These are phyloP conservation scores for Mycalesis mineus DNA, from an alignment of 2,888 invertebrate genomes.

Conservation along the genomic window DNA sequence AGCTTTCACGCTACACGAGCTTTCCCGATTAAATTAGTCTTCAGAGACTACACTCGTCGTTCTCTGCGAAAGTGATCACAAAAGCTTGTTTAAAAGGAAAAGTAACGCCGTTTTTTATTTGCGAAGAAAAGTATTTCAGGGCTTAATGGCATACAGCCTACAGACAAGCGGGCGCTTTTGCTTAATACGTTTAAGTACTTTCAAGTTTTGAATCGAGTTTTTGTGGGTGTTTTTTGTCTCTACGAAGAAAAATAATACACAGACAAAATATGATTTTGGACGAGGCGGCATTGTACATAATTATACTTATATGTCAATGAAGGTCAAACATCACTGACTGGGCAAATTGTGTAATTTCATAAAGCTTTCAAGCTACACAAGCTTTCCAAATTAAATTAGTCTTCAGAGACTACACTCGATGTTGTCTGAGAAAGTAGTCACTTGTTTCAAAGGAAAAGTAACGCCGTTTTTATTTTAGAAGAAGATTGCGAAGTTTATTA, in stretches of 20 bases:
- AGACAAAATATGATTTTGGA: background rate
- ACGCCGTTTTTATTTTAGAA: background rate
- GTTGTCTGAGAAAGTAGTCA: conserved; percentile 11
- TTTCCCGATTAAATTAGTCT: conserved; percentile 23
- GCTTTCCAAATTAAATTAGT: conserved; percentile 22
- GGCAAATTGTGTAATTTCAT: conserved; percentile 16
- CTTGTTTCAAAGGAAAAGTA: background rate
- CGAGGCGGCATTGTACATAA: background rate
- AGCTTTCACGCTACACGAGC: conserved; percentile 17
- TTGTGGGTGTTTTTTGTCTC: background rate
- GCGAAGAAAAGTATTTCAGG: background rate
- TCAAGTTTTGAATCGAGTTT: background rate
- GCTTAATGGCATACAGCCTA: background rate
- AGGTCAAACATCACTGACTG: conserved; percentile 17
- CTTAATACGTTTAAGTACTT: background rate
- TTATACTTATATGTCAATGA: conserved; percentile 11
- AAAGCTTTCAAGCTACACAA: conserved; percentile 17
- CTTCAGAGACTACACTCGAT: conserved; percentile 19
- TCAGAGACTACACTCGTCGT: conserved; percentile 18
- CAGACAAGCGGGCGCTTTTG: background rate
- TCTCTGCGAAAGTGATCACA: conserved; percentile 11
- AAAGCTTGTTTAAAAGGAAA: conserved; percentile 6
- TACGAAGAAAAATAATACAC: background rate
- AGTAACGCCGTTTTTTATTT: background rate
- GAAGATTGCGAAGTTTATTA: too few relatives aligned